Conservation (phyloP, 1,140 invertebrate species). For the Calycopis cecrops region DNA sequence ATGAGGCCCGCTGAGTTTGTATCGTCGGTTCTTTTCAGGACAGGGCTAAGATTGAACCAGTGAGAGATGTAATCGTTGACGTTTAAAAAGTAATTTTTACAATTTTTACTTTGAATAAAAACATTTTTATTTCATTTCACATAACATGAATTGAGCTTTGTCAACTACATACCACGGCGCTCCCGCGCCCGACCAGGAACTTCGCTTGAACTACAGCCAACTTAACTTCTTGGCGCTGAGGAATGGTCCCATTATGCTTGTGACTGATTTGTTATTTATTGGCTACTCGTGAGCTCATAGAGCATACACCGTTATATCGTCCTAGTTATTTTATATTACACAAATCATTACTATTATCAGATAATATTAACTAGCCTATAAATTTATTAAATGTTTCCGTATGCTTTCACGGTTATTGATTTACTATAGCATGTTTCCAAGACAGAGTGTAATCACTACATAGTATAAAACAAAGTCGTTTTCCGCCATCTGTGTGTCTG, state of each 20-base stretch:
- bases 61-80: too few relatives aligned
- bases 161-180: slow-evolving; percentile 33
- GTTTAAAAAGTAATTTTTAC: too few relatives aligned
- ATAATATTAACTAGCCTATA: not conserved
- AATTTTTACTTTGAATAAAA: too few relatives aligned
- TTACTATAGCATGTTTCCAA: not conserved
- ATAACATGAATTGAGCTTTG: not conserved
- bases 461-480: too few relatives aligned
- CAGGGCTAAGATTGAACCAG: too few relatives aligned
- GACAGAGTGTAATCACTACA: too few relatives aligned
- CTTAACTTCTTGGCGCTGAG: slow-evolving; percentile 56
- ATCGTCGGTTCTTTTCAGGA: too few relatives aligned
- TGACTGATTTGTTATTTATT: slow-evolving; percentile 69
- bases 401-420: not conserved
- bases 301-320: slow-evolving; percentile 28
- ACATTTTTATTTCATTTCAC: too few relatives aligned
- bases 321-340: slow-evolving; percentile 16
- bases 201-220: slow-evolving; percentile 59
- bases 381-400: not conserved
- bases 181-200: slow-evolving; percentile 35
- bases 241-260: slow-evolving; percentile 58
- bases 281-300: slow-evolving; percentile 46
- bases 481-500: too few relatives aligned
- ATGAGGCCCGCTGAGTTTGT: too few relatives aligned
- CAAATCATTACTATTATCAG: not conserved